phyloP scores from a whole-genome alignment of 2,113 vertebrate species.

The Corynorhinus townsendii region DNA sequence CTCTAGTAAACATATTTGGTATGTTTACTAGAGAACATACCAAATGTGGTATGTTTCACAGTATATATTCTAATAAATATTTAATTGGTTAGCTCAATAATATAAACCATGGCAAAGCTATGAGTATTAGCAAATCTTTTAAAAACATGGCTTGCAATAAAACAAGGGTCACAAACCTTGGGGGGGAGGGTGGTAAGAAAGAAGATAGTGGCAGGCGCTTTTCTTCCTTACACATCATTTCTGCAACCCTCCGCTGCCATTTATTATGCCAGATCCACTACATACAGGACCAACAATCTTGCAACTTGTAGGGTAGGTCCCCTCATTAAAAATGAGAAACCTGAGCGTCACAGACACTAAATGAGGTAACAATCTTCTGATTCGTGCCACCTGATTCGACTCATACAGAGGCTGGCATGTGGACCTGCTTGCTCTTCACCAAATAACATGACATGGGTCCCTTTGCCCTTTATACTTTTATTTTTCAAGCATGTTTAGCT shows the following conservation, averaged over 20 bases:
- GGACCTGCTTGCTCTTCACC: not conserved
- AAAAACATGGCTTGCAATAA: not conserved
- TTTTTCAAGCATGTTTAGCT: constrained; percentile 4
- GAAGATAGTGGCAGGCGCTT: not conserved
- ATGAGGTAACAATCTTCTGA: not conserved
- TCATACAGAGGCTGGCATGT: fast-evolving
- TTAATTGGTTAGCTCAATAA: not conserved
- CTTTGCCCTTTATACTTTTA: not conserved
- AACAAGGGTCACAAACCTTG: not conserved
- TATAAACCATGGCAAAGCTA: not conserved
- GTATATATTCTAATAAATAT: not conserved
- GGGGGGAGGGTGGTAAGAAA: not conserved
- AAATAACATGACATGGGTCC: not conserved
- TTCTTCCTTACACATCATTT: not conserved
- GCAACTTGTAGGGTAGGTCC: not conserved
- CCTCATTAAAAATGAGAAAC: not conserved
- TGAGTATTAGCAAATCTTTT: not conserved
- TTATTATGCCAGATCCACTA: not conserved
- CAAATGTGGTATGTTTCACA: constrained; percentile 2
- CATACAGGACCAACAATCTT: not conserved
- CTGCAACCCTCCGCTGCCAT: not conserved
- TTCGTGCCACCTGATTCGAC: not conserved
- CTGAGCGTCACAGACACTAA: not conserved
- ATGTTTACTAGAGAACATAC: not conserved
- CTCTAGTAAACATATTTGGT: not conserved